Conservation (phyloP, 2,113 vertebrate species). For the Anolis carolinensis region DNA sequence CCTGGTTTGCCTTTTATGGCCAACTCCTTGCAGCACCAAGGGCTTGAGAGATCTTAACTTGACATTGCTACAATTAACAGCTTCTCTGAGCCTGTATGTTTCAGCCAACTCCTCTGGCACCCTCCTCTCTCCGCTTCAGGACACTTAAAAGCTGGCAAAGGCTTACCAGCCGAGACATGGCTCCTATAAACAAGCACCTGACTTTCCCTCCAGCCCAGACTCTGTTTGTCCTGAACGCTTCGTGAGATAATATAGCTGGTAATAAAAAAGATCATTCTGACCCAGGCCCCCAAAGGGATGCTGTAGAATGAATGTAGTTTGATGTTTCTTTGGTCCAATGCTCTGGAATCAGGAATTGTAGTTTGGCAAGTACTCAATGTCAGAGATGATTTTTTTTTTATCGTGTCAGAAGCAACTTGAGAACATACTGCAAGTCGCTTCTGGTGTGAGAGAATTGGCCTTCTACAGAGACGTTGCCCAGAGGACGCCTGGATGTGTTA, state of each 20-base stretch:
- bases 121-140: not conserved
- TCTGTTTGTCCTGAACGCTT: not conserved
- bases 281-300: not conserved
- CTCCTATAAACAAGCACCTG: too few relatives aligned
- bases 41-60: not conserved
- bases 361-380: too few relatives aligned
- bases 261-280: not conserved
- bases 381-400: too few relatives aligned
- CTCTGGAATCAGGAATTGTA: too few relatives aligned
- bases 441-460: too few relatives aligned
- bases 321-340: too few relatives aligned
- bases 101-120: not conserved
- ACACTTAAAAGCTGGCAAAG: not conserved
- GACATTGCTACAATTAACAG: not conserved
- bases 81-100: not conserved
- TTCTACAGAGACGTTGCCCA: too few relatives aligned
- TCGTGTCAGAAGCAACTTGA: too few relatives aligned
- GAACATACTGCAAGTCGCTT: too few relatives aligned
- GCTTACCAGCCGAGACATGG: not conserved
- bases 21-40: not conserved
- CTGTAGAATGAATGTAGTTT: too few relatives aligned
- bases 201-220: not conserved
- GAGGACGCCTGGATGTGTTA: too few relatives aligned
- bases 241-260: too few relatives aligned
- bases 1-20: slow-evolving; percentile 16